These are phyloP conservation scores for Meghimatium bilineatum DNA, from an alignment of 2,888 invertebrate species.

Conservation along the genomic window DNA sequence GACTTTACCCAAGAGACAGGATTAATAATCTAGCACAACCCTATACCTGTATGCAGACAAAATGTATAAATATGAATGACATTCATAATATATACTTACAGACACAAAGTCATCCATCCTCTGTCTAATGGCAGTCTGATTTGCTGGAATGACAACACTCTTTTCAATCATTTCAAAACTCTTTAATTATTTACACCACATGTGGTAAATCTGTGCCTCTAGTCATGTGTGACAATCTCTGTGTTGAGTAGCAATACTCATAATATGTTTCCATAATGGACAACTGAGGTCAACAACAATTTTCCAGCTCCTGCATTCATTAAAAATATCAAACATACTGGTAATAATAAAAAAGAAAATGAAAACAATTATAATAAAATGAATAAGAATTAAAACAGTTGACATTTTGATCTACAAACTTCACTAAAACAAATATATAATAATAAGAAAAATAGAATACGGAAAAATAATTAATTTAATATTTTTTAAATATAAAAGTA, in stretches of 20 bases:
- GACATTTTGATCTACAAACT: too few species aligned
- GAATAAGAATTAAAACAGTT: too few species aligned
- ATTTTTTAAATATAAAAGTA: too few species aligned
- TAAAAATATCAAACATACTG: background rate
- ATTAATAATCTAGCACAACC: too few species aligned
- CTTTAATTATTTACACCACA: background rate
- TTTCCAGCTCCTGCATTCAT: background rate
- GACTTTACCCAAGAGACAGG: too few species aligned
- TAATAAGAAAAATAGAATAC: too few species aligned
- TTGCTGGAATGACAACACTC: slow-evolving; percentile 11
- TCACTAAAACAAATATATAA: too few species aligned
- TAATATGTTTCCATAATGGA: background rate
- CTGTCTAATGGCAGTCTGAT: background rate
- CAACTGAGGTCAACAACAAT: background rate
- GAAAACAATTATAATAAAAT: too few species aligned
- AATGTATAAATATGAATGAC: too few species aligned
- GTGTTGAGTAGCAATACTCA: background rate
- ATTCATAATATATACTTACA: slow-evolving; percentile 1
- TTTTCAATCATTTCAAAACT: background rate
- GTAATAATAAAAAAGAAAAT: too few species aligned
- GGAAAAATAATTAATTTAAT: too few species aligned
- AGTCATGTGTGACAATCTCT: background rate
- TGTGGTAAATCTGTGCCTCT: background rate
- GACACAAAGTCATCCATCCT: slow-evolving; percentile 24
- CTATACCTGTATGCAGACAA: too few species aligned